These are phyloP conservation scores for Leucoraja ocellata DNA, from an alignment of 2,797 vertebrate genomes.

Conservation along the genomic window DNA sequence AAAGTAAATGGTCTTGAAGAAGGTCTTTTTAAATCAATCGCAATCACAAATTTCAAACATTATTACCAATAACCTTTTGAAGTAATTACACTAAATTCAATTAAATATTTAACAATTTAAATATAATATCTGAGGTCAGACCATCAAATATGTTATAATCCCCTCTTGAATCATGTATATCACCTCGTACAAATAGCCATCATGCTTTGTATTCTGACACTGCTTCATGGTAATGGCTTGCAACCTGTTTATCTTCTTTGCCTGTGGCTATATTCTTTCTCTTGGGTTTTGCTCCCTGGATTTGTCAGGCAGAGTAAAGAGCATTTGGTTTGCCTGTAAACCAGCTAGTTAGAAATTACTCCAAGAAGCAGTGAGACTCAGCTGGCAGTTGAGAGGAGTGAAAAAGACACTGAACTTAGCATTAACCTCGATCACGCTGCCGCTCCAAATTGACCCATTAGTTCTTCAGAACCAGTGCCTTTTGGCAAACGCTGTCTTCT, in stretches of 20 bases:
- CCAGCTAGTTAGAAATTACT: background rate
- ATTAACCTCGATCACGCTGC: background rate
- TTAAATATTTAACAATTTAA: background rate
- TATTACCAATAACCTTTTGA: background rate
- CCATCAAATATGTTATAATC: background rate
- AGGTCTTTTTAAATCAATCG: background rate
- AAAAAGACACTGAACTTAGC: background rate
- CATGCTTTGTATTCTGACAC: background rate
- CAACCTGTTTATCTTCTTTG: background rate
- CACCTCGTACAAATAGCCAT: background rate
- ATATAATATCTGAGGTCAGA: background rate
- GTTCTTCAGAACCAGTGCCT: background rate
- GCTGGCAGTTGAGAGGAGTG: background rate
- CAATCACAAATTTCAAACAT: background rate
- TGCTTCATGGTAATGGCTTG: background rate
- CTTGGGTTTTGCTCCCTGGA: background rate
- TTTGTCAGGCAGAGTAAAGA: background rate
- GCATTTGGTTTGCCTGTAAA: background rate
- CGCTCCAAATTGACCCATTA: background rate
- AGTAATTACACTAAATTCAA: background rate
- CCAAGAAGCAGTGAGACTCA: background rate
- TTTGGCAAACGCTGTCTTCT: background rate
- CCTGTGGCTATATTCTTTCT: background rate
- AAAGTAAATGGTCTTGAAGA: too few species aligned
- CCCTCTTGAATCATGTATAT: background rate